Conservation (phyloP, 2,113 vertebrate species). For the Danionella cerebrum region DNA sequence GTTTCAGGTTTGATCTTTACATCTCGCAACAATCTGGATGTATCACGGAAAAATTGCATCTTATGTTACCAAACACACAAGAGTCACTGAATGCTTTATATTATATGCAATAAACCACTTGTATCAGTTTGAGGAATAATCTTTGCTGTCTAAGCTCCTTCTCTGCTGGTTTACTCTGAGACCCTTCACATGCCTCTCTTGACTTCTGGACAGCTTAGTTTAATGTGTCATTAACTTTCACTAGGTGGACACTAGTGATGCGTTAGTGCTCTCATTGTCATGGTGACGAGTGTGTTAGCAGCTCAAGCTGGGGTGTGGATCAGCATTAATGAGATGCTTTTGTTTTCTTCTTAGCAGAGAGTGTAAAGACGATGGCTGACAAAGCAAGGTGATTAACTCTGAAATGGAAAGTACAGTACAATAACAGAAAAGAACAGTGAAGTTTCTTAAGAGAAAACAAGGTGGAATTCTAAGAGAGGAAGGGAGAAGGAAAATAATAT, state of each 20-base stretch:
- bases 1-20: too few species aligned
- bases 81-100: too few species aligned
- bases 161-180: background rate
- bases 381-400: background rate
- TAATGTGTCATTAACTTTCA: slow-evolving; percentile 38
- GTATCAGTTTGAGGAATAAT: too few species aligned
- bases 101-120: too few species aligned
- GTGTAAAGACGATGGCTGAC: background rate
- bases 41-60: too few species aligned
- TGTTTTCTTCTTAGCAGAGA: slow-evolving; percentile 12
- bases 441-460: background rate
- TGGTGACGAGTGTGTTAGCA: slow-evolving; percentile 9
- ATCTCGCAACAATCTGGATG: too few species aligned
- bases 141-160: background rate
- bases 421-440: background rate
- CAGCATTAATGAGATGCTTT: slow-evolving; percentile 6
- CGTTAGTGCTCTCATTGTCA: slow-evolving; percentile 28
- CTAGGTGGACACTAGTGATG: slow-evolving; percentile 23
- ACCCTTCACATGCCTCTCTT: background rate
- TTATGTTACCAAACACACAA: too few species aligned
- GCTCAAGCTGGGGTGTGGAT: too few species aligned
- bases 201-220: slow-evolving; percentile 25
- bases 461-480: background rate
- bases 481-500: background rate
- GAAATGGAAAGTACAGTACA: background rate